phyloP scores from a whole-genome alignment of 2,888 invertebrate species.

The Priocnemis perturbator region DNA sequence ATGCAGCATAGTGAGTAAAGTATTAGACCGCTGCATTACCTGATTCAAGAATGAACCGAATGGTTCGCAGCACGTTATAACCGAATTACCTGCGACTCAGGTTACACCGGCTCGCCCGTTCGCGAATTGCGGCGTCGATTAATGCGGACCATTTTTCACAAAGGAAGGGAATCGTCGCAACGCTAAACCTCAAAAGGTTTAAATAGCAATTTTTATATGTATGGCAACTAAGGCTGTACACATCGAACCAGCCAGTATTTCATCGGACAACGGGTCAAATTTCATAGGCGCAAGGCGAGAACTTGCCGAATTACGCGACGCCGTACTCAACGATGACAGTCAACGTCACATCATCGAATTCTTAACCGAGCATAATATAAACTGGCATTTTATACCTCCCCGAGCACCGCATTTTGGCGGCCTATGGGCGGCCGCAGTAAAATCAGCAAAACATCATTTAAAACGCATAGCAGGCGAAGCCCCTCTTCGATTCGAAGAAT shows the following conservation, averaged over 20 bases:
- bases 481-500: background rate
- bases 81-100: slow-evolving; percentile 50
- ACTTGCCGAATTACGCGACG: background rate
- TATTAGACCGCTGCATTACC: slow-evolving; percentile 26
- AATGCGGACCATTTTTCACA: slow-evolving; percentile 51
- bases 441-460: background rate
- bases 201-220: slow-evolving; percentile 54
- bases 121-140: slow-evolving; percentile 36
- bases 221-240: background rate
- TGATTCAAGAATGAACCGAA: background rate
- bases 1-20: slow-evolving; percentile 19
- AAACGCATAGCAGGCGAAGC: background rate
- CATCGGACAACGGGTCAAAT: slow-evolving; percentile 7
- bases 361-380: no score
- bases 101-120: slow-evolving; percentile 6
- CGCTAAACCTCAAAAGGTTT: slow-evolving; percentile 20
- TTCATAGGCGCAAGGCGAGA: slow-evolving; percentile 14
- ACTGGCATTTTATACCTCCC: slow-evolving; percentile 56
- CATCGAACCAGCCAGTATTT: background rate
- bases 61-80: slow-evolving; percentile 47
- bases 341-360: background rate
- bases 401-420: slow-evolving; percentile 38
- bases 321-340: background rate
- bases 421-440: background rate
- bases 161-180: slow-evolving; percentile 37